These are phyloP conservation scores for Panthera leo DNA, from an alignment of 2,113 vertebrate species.

Conservation along the genomic window DNA sequence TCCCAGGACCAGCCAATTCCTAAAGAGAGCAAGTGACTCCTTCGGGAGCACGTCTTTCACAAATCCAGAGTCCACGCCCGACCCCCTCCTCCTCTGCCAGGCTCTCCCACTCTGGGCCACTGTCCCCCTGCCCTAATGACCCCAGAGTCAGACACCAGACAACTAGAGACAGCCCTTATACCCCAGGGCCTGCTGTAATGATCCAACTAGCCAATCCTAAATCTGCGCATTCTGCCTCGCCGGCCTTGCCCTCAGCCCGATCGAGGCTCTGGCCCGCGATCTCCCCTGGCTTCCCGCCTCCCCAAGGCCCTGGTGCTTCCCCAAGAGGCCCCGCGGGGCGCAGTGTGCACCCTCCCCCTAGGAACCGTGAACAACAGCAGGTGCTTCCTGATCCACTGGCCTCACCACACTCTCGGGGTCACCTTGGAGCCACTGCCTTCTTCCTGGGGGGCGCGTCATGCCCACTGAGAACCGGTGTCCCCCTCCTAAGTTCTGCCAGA, in stretches of 20 bases:
- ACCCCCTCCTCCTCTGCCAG: too few species aligned
- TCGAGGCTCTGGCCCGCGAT: too few species aligned
- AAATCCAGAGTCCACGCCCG: background rate
- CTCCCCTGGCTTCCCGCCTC: background rate
- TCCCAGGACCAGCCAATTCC: too few species aligned
- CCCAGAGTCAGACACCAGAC: background rate
- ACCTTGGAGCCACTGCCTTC: background rate
- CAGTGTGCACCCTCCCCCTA: background rate
- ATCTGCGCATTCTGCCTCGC: accelerated
- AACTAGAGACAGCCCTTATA: accelerated
- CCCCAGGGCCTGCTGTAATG: too few species aligned
- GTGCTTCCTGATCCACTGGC: background rate
- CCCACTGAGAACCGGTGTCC: background rate
- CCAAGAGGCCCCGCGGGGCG: accelerated
- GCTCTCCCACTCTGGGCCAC: background rate
- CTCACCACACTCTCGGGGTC: accelerated
- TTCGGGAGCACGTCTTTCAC: background rate
- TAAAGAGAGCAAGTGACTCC: background rate
- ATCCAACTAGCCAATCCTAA: background rate
- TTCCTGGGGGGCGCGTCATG: accelerated
- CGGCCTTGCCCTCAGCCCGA: accelerated
- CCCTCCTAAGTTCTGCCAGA: background rate
- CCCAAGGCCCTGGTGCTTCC: background rate
- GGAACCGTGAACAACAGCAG: background rate
- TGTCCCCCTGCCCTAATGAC: too few species aligned